These are phyloP conservation scores for sheep (Ovis aries) DNA, from an alignment of 2,113 vertebrate genomes.

Conservation along the genomic window ARS-UI_Ramb_v3.0 NC_056070.1:46555001-46555500, in stretches of 20 bases:
- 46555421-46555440: rapidly evolving
- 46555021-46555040: neutral
- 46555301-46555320: neutral
- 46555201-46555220: neutral
- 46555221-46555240: neutral
- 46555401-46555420: neutral
- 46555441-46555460: neutral
- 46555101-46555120: neutral
- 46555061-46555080: neutral
- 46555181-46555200: neutral
- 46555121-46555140: neutral
- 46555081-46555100: neutral
- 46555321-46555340: neutral
- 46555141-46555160: neutral
- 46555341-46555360: neutral
- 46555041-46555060: rapidly evolving
- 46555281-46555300: neutral
- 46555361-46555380: too few relatives aligned
- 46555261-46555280: neutral
- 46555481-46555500: neutral
- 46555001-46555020: neutral
- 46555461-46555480: neutral
- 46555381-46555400: neutral
- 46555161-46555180: neutral
- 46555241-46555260: neutral